These are phyloP conservation scores for Pandion haliaetus DNA, from an alignment of 2,113 vertebrate genomes.

Conservation along the genomic window DNA sequence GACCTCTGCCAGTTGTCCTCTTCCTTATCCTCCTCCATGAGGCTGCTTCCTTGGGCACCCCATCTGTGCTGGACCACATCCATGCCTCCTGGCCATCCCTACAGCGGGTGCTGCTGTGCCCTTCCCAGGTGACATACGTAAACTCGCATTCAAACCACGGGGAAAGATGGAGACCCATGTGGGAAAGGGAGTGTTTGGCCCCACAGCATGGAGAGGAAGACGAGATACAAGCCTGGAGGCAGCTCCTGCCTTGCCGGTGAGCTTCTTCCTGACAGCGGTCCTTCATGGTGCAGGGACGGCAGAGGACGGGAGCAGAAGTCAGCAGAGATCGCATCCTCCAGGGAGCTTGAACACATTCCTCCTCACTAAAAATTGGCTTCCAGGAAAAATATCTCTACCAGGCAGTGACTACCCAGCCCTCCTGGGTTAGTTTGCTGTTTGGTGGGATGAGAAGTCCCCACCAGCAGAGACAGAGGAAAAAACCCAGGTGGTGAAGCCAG, in stretches of 20 bases:
- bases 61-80: neutral
- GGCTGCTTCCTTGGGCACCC: neutral
- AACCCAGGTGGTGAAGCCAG: neutral
- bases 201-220: neutral
- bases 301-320: neutral
- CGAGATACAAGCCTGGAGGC: neutral
- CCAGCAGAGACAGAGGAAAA: neutral
- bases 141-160: neutral
- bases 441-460: neutral
- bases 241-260: neutral
- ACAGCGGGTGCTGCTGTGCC: neutral
- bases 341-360: neutral
- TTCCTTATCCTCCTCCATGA: neutral
- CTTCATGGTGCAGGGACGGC: rapidly evolving
- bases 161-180: neutral
- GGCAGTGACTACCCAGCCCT: neutral
- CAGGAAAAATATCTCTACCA: neutral
- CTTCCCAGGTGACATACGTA: neutral
- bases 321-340: rapidly evolving
- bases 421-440: neutral
- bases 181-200: neutral
- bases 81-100: neutral
- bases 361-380: neutral
- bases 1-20: neutral
- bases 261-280: neutral